phyloP scores from a whole-genome alignment of 2,888 invertebrate species.

The Macaria notata region DNA sequence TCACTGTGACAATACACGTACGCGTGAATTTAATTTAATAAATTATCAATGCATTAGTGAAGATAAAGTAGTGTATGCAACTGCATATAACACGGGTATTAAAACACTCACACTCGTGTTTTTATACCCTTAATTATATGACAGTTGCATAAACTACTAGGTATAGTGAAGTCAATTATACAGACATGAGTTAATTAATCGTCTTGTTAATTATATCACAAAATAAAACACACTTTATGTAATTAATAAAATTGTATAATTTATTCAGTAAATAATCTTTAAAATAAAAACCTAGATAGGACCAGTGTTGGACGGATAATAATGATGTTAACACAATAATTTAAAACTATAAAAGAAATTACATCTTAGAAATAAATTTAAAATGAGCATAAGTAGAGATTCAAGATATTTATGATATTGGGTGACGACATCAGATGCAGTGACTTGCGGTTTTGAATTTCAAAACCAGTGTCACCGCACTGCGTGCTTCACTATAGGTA shows the following conservation, averaged over 20 bases:
- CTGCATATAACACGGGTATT: too few relatives aligned
- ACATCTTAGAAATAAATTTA: conserved; percentile 7
- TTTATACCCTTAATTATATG: too few relatives aligned
- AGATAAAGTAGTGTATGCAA: too few relatives aligned
- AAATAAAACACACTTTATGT: conserved; percentile 7
- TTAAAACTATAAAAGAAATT: conserved; percentile 11
- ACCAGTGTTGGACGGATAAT: conserved; percentile 26
- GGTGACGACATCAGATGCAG: too few relatives aligned
- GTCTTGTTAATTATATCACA: not conserved
- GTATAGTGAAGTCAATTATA: too few relatives aligned
- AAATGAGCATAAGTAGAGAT: conserved; percentile 3
- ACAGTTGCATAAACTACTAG: too few relatives aligned
- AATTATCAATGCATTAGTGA: too few relatives aligned
- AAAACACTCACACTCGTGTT: too few relatives aligned
- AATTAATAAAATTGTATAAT: conserved; percentile 20
- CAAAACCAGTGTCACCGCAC: not conserved
- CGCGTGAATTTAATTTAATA: too few relatives aligned
- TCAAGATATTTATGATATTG: too few relatives aligned
- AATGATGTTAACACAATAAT: conserved; percentile 12
- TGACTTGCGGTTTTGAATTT: not conserved
- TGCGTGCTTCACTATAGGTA: not conserved
- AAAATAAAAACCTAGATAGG: conserved; percentile 24
- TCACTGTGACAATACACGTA: too few relatives aligned
- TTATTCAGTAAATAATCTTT: conserved; percentile 21
- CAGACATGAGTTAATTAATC: too few relatives aligned